phyloP scores from a whole-genome alignment of 2,888 invertebrate species.

The Drosophila ezoana region DNA sequence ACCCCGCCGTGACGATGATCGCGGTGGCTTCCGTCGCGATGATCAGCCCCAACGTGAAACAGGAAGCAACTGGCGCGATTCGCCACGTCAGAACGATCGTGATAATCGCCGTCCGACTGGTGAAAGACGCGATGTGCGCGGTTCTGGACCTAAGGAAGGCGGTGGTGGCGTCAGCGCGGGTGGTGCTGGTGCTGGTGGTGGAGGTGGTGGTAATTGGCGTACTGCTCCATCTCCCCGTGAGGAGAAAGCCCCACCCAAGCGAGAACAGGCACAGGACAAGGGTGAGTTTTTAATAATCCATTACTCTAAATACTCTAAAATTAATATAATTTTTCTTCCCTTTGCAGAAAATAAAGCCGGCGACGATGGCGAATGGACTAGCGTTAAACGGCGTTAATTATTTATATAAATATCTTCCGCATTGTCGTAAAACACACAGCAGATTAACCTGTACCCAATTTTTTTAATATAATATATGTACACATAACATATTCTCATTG shows the following conservation, averaged over 20 bases:
- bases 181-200: conserved; percentile 42
- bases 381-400: conserved; percentile 86
- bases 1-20: conserved; percentile 55
- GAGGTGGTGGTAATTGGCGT: conserved; percentile 80
- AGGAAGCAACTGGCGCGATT: conserved; percentile 82
- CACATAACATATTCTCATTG: conserved; percentile 44
- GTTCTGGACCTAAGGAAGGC: conserved; percentile 60
- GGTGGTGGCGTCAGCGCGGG: conserved; percentile 48
- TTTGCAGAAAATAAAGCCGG: conserved; percentile 86
- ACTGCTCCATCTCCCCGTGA: conserved; percentile 77
- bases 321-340: conserved; percentile 27
- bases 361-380: conserved; percentile 88
- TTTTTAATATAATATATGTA: conserved; percentile 43
- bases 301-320: not conserved
- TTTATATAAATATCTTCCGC: conserved; percentile 45
- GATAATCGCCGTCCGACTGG: conserved; percentile 74
- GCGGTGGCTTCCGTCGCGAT: conserved; percentile 73
- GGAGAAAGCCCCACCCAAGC: conserved; percentile 78
- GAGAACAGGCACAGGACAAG: conserved; percentile 77
- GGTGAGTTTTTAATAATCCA: conserved; percentile 49
- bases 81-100: conserved; percentile 76
- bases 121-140: conserved; percentile 75
- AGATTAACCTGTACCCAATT: conserved; percentile 45
- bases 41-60: conserved; percentile 72
- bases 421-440: conserved; percentile 52